Base-by-base conservation (phyloP, 2,888 invertebrate genomes). In the Prosapia bicincta region DNA sequence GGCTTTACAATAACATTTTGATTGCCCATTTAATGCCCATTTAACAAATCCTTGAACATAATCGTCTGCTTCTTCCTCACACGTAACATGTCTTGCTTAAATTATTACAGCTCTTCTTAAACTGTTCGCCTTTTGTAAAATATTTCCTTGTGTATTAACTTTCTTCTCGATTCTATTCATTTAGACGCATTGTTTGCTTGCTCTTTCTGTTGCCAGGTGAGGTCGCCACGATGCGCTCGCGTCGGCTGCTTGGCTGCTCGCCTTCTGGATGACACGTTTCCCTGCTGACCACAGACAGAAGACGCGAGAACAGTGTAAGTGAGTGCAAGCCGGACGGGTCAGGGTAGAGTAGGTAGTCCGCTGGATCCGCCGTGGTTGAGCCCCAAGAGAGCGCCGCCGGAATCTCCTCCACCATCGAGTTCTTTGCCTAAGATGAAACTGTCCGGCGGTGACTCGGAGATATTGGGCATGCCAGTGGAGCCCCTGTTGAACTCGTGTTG, bases 401-500 rank as follows among this genome's bases (percentile, higher is more conserved):
- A 74, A 69, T 72, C 77, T 74, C 74, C 77, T 71, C 76, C 76
- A 85, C 90, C 90, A 81, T 86, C 84, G 83, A 74, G 72, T 5
- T 80, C 85, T 83, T 72, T 84, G 81, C 69, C 84, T 84, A 85
- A 79, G 83, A 83, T 83, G 83, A 83, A 82, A 81, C 82, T 81
- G 80, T 79, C 81, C 78, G 82, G 82, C 78, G 80, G 80, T 54
- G 82, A 82, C 79, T 81, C 82, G 69, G 82, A 82, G 76, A 79
- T 82, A 70, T 78, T 82, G 77, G 82, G 81, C 75, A 80, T 82
- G 79, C 82, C 81, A 69, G 90, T 90, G 83, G 92, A 92, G 86
- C 90, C 91, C 83, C 87, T 93, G 81, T 88, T 91, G 85, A 90
- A 90, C 83, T 87, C 90, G 79, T 92, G 92, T 87, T 92, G 93